phyloP scores from a whole-genome alignment of 2,797 vertebrate genomes.

The Lophotriccus pileatus region DNA sequence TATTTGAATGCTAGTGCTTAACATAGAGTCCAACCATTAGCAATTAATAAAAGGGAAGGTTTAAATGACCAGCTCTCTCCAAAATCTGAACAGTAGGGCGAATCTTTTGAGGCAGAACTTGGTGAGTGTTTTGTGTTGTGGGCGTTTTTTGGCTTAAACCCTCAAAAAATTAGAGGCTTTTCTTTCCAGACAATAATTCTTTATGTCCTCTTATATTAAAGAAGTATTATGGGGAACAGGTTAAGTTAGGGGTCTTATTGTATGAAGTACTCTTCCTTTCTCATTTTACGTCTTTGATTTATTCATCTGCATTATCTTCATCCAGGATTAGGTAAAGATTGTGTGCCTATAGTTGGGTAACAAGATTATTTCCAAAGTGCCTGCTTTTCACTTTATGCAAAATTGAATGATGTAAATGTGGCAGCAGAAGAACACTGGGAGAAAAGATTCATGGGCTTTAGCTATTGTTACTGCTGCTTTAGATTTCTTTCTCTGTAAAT shows the following conservation, averaged over 20 bases:
- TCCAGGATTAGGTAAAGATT: background rate
- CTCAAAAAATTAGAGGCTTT: background rate
- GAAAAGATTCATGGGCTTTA: background rate
- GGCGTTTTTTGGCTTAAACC: rapidly evolving
- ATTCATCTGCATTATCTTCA: background rate
- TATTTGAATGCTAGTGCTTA: background rate
- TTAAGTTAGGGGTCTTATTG: background rate
- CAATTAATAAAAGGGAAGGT: background rate
- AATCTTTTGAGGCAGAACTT: background rate
- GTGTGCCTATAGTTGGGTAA: background rate
- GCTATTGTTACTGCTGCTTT: background rate
- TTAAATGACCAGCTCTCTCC: background rate
- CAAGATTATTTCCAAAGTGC: background rate
- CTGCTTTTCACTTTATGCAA: background rate
- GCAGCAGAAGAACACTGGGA: background rate
- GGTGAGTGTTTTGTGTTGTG: background rate
- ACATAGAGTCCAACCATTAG: background rate
- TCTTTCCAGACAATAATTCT: background rate
- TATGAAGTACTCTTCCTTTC: background rate
- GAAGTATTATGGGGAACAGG: background rate
- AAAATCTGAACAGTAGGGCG: background rate
- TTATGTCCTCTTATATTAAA: background rate
- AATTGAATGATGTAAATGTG: background rate
- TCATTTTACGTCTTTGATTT: background rate
- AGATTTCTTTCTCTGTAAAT: background rate